A percentile compares a stretch with the other conserved stretches of the same genome.
Evolutionary conservation across 2,113 vertebrate species (phyloP).

Genomic region (Paedocypris sp.): DNA sequence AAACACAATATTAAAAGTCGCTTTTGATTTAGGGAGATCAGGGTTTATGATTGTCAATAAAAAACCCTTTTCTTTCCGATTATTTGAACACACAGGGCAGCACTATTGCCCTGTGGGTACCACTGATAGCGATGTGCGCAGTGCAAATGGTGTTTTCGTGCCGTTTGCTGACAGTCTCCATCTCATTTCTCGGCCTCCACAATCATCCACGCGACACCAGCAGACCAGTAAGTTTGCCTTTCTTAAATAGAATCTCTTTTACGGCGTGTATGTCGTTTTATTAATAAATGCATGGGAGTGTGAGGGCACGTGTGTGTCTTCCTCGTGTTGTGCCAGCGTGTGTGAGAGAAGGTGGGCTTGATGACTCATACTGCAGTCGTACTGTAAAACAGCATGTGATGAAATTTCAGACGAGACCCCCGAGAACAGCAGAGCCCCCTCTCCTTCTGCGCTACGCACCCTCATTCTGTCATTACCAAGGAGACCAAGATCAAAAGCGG

Average conservation of each 20-base stretch:
- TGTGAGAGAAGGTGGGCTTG: neutral
- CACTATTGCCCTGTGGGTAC: conserved; percentile 74
- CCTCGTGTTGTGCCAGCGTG: neutral
- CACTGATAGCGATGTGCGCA: conserved; percentile 63
- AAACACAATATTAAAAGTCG: no score
- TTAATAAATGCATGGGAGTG: neutral
- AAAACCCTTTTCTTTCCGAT: neutral
- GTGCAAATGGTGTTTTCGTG: conserved; percentile 61
- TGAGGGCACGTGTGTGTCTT: neutral
- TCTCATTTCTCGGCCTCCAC: conserved; percentile 50
- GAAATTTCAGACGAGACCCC: conserved; percentile 43
- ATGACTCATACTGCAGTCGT: conserved; percentile 29
- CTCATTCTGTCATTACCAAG: conserved; percentile 9
- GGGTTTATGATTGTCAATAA: no score
- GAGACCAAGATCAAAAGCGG: conserved; percentile 14
- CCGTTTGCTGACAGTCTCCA: conserved; percentile 55
- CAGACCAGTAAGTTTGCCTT: conserved; percentile 25
- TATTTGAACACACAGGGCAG: conserved; percentile 66
- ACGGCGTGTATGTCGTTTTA: neutral
- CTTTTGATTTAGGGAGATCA: no score
- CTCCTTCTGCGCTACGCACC: neutral
- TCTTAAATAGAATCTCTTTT: no score
- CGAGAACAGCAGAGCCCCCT: conserved; percentile 20
- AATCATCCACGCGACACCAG: conserved; percentile 22
- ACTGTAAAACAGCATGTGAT: conserved; percentile 3